A percentile compares a stretch with the other conserved stretches of the same genome.
phyloP scores from a whole-genome alignment of 1,140 invertebrate species.

The Tetranychus urticae region DNA sequence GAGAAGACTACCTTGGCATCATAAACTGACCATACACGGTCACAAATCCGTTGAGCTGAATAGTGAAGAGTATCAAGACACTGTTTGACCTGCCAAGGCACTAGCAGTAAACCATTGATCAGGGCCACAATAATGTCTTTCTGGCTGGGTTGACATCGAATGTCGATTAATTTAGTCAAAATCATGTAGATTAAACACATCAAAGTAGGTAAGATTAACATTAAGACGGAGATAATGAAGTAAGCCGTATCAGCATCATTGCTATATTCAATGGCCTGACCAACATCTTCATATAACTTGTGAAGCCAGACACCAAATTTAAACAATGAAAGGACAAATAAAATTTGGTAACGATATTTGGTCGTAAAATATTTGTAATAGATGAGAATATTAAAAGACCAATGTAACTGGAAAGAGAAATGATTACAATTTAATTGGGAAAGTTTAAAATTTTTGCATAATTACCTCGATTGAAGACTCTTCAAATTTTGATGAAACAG shows the following conservation, averaged over 20 bases:
- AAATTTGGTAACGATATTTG: neutral
- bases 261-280: slow-evolving; percentile 10
- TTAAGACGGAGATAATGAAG: slow-evolving; percentile 10
- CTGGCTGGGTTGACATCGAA: slow-evolving; percentile 4
- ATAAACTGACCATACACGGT: slow-evolving; percentile 2
- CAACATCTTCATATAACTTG: slow-evolving; percentile 12
- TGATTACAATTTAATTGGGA: too few species aligned
- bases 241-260: slow-evolving; percentile 6
- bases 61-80: slow-evolving; percentile 13
- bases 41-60: slow-evolving; percentile 11
- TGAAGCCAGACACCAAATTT: slow-evolving; percentile 11
- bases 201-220: slow-evolving; percentile 11
- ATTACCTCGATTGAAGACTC: too few species aligned
- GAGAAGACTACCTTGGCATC: slow-evolving; percentile 10
- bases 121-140: slow-evolving; percentile 9
- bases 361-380: too few species aligned
- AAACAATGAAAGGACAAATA: neutral
- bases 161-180: slow-evolving; percentile 4
- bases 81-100: slow-evolving; percentile 17
- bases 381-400: too few species aligned
- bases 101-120: slow-evolving; percentile 12
- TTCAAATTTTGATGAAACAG: too few species aligned
- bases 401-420: too few species aligned
- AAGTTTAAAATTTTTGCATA: too few species aligned
- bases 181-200: slow-evolving; percentile 13